phyloP scores from a whole-genome alignment of 2,113 vertebrate species.

The Notarius quadriscutis region DNA sequence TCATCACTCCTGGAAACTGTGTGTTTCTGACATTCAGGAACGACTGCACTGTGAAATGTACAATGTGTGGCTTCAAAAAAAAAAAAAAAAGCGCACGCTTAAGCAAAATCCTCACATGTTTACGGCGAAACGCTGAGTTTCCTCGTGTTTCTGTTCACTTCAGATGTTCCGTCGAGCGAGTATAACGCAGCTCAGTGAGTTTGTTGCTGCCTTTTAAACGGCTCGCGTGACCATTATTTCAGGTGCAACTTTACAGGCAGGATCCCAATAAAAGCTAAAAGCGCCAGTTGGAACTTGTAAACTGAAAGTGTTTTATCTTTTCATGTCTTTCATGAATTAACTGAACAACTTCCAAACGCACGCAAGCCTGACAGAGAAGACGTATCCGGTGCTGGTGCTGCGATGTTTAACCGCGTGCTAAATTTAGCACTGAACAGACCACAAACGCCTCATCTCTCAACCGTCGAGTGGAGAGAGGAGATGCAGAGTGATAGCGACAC shows the following conservation, averaged over 20 bases:
- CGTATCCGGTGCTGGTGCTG: slow-evolving; percentile 33
- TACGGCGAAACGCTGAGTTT: not conserved
- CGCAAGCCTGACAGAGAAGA: not conserved
- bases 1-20: too few species aligned
- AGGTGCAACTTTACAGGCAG: slow-evolving; percentile 33
- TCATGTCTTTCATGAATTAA: slow-evolving; percentile 32
- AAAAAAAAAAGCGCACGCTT: not conserved
- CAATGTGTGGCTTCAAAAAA: not conserved
- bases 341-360: not conserved
- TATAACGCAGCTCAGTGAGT: not conserved
- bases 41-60: not conserved
- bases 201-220: not conserved
- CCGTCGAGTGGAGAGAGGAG: slow-evolving; percentile 42
- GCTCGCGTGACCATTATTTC: not conserved
- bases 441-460: slow-evolving; percentile 44
- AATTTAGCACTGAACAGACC: slow-evolving; percentile 51
- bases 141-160: not conserved
- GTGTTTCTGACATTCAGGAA: not conserved
- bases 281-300: slow-evolving; percentile 34
- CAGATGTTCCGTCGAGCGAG: not conserved
- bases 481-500: slow-evolving; percentile 35
- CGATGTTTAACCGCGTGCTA: slow-evolving; percentile 39
- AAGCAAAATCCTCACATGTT: not conserved
- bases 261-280: slow-evolving; percentile 33
- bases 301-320: slow-evolving; percentile 25